Evolutionary conservation across 2,888 invertebrate species (phyloP).

Genomic region (Copidosoma aretas): DNA sequence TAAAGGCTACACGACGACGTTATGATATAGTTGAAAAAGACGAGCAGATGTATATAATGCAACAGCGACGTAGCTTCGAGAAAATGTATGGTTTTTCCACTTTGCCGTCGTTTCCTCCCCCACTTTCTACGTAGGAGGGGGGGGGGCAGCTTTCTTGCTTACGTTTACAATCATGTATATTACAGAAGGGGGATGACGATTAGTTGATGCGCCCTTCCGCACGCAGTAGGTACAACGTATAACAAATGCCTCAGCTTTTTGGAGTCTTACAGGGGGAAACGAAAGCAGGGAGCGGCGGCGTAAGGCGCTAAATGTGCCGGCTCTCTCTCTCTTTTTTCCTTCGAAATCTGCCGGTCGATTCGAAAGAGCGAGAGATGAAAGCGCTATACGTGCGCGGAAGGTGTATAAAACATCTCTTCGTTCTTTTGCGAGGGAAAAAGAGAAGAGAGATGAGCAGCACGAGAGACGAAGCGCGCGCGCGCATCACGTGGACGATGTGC

Average conservation of each 20-base stretch:
- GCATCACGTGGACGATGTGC: slow-evolving; percentile 46
- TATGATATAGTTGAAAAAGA: background rate
- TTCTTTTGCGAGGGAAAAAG: background rate
- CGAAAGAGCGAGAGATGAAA: slow-evolving; percentile 24
- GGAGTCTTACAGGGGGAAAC: background rate
- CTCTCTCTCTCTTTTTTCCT: slow-evolving; percentile 42
- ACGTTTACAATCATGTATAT: too few relatives aligned
- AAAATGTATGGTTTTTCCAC: slow-evolving; percentile 51
- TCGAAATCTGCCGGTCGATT: slow-evolving; percentile 43
- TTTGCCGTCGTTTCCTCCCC: slow-evolving; percentile 11
- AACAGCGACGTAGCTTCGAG: slow-evolving; percentile 55
- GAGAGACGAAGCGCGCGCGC: slow-evolving; percentile 19
- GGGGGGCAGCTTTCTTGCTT: too few relatives aligned
- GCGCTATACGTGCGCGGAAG: background rate
- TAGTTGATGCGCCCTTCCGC: background rate
- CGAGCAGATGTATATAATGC: too few relatives aligned
- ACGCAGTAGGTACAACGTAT: too few relatives aligned
- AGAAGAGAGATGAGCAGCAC: background rate
- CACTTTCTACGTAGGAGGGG: too few relatives aligned
- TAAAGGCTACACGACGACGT: too few relatives aligned
- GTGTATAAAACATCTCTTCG: too few relatives aligned
- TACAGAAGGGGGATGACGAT: slow-evolving; percentile 8
- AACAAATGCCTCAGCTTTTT: too few relatives aligned
- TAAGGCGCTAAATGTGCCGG: slow-evolving; percentile 20
- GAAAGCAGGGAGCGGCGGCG: slow-evolving; percentile 16